These are phyloP conservation scores for Agrochola circellaris DNA, from an alignment of 2,888 invertebrate species.

Conservation along the genomic window DNA sequence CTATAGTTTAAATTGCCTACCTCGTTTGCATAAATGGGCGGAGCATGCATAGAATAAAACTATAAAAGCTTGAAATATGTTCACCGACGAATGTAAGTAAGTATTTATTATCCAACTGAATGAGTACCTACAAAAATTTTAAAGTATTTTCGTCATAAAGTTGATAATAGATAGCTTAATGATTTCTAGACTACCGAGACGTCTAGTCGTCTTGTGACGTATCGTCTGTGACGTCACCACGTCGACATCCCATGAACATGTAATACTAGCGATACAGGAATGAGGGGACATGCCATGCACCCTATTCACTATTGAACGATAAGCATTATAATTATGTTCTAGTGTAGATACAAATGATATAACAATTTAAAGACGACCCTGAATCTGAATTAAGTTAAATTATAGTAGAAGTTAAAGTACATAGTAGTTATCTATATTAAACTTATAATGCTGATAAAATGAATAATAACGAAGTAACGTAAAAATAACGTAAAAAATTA, in stretches of 20 bases:
- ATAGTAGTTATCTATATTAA: not conserved
- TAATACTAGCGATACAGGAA: not conserved
- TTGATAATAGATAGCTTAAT: too few relatives aligned
- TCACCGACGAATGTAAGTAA: too few relatives aligned
- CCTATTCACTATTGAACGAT: not conserved
- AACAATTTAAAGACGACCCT: not conserved
- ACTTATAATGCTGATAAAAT: too few relatives aligned
- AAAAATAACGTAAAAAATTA: not conserved
- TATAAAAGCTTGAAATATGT: too few relatives aligned
- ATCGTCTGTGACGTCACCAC: not conserved
- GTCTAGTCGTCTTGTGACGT: not conserved
- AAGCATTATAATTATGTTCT: not conserved
- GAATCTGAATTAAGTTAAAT: not conserved
- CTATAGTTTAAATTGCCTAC: too few relatives aligned
- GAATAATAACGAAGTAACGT: not conserved
- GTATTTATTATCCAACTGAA: too few relatives aligned
- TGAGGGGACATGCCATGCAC: not conserved
- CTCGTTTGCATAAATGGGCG: too few relatives aligned
- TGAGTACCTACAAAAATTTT: too few relatives aligned
- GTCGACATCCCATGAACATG: not conserved
- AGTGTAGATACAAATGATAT: not conserved
- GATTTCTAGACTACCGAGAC: not conserved
- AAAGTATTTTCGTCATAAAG: too few relatives aligned
- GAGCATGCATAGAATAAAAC: too few relatives aligned
- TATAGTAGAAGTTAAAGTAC: not conserved